Evolutionary conservation across 2,888 invertebrate species (phyloP), one percentile per base, ranked within the genome.

Genomic region (Chymomyza procnemis): DNA sequence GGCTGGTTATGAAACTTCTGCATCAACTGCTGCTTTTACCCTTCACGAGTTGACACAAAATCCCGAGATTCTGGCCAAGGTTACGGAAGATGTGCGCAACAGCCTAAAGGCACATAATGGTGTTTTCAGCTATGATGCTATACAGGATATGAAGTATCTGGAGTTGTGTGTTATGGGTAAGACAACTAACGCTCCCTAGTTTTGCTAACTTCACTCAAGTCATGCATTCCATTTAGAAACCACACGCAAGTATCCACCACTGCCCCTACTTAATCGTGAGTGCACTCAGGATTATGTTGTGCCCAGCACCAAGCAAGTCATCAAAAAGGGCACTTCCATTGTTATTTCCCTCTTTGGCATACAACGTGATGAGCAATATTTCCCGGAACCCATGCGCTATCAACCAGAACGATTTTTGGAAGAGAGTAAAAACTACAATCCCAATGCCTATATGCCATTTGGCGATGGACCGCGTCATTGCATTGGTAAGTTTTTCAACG

Each of bases 1-100:
- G 2, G 92, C 92, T 34, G 92, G 92, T 1, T 91, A 89, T 62
- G 92, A 92, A 73, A 91, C 92, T 0, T 89, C 92, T 1, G 90
- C 92, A 1, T 87, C 91, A 1, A 83, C 91, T 0, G 73, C 91
- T 2, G 88, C 91, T 5, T 92, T 90, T 59, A 89, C 90, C 0
- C 71, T 92, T 0, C 91, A 90, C 67, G 91, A 91, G 71, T 78
- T 92, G 1, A 88, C 91, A 0, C 88, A 90, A 57, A 85, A 91
- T 76, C 90, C 90, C 3, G 88, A 91, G 1, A 69, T 91, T 0
- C 87, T 92, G 65, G 80, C 85, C 18, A 91, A 88, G 64, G 83
- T 91, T 1, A 76, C 88, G 65, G 78, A 88, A 18, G 92, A 92
- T 73, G 89, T 92, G n/a, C 82, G 88, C 14, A 73, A 84, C 1